A percentile compares a stretch with the other conserved stretches of the same genome.
Conservation (phyloP, 2,888 invertebrate genomes). For the Sycophila texana region DNA sequence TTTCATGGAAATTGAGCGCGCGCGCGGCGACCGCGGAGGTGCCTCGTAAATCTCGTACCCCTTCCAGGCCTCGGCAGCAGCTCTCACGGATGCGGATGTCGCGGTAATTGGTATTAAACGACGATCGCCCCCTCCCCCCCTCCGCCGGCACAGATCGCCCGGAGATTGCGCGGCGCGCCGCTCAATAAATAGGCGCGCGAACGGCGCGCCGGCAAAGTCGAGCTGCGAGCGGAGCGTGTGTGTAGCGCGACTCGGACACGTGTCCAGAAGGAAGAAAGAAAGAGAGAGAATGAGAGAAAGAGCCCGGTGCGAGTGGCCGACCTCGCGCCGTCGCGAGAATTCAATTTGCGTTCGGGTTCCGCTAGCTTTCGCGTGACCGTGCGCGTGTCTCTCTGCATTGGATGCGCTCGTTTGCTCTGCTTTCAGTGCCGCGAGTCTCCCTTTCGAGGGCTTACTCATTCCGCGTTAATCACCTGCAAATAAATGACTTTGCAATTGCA, state of each 20-base stretch:
- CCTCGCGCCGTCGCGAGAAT: conserved; percentile 65
- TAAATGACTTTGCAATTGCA: too few relatives aligned
- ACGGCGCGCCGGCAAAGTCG: neutral
- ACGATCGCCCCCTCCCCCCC: conserved; percentile 45
- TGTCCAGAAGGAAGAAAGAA: conserved; percentile 5
- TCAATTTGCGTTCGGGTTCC: conserved; percentile 63
- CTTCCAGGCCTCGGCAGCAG: neutral
- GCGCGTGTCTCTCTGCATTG: neutral
- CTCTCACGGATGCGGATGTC: conserved; percentile 59
- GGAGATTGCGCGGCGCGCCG: conserved; percentile 35
- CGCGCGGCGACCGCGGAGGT: conserved; percentile 15
- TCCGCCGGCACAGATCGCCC: conserved; percentile 25
- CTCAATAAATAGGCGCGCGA: conserved; percentile 46
- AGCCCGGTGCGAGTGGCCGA: conserved; percentile 1
- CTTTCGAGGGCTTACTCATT: too few relatives aligned
- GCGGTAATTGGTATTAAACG: conserved; percentile 64
- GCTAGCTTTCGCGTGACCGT: neutral
- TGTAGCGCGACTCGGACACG: conserved; percentile 26
- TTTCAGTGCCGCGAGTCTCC: neutral
- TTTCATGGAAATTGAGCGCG: conserved; percentile 52
- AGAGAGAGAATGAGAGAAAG: neutral
- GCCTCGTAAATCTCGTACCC: conserved; percentile 51
- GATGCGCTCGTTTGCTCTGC: neutral
- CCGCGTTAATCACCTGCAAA: too few relatives aligned
- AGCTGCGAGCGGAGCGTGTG: neutral